phyloP scores from a whole-genome alignment of 2,797 vertebrate genomes.

The Mico argentatus region DNA sequence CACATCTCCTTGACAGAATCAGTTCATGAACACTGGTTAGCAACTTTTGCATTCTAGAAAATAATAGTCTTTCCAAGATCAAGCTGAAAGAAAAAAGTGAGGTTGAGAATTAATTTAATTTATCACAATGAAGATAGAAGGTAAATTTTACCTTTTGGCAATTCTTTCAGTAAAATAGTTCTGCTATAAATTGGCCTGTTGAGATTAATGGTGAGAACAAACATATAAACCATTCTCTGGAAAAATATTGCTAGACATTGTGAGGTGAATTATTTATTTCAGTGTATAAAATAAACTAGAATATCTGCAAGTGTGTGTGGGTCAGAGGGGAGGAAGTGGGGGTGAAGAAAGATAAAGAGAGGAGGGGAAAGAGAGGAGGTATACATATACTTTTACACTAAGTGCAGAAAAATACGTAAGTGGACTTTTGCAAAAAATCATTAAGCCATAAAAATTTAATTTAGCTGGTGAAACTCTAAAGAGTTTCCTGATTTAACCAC shows the following conservation, averaged over 20 bases:
- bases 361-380: rapidly evolving
- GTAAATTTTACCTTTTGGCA: conserved; percentile 26
- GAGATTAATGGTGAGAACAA: not conserved
- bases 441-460: not conserved
- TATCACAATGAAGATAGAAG: conserved; percentile 1
- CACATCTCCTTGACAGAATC: not conserved
- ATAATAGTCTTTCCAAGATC: not conserved
- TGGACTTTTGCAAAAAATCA: not conserved
- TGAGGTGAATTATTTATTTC: conserved; percentile 19
- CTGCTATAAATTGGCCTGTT: not conserved
- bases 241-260: not conserved
- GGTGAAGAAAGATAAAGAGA: not conserved
- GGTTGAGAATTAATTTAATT: conserved; percentile 17
- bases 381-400: not conserved
- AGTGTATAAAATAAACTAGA: not conserved
- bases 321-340: not conserved
- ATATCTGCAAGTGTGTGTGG: not conserved
- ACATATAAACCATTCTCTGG: conserved; percentile 35
- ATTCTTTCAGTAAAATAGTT: not conserved
- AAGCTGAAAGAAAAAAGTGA: not conserved
- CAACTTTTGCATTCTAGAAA: not conserved
- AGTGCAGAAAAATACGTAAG: not conserved
- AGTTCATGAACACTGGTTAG: not conserved
- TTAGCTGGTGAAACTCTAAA: not conserved
- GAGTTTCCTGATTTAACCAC: not conserved